A percentile compares a stretch with the other conserved stretches of the same genome.
Evolutionary conservation across 2,888 invertebrate genomes (phyloP).

Genomic region (Pyralis farinalis): DNA sequence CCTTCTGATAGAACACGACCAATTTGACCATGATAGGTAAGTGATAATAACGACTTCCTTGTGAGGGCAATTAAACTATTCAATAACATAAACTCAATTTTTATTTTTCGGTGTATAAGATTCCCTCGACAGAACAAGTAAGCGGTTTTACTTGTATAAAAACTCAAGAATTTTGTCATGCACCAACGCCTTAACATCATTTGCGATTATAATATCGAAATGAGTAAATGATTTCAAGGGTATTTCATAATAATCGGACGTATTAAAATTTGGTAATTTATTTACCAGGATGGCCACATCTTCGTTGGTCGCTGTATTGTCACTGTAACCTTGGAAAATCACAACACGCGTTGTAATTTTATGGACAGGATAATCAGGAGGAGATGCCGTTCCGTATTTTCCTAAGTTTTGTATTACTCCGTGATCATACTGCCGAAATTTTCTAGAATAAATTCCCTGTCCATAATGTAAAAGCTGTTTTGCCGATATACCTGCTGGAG

Average conservation of each 20-base stretch:
- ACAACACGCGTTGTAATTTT: conserved; percentile 1
- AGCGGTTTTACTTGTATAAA: no score
- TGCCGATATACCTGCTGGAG: not conserved
- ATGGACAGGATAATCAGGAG: conserved; percentile 4
- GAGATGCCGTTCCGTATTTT: not conserved
- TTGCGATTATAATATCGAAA: not conserved
- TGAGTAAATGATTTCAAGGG: not conserved
- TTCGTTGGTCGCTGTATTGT: not conserved
- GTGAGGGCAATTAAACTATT: no score
- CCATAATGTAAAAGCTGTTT: not conserved
- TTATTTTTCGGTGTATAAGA: no score
- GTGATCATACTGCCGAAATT: conserved; percentile 1
- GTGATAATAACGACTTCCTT: no score
- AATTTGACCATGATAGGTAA: no score
- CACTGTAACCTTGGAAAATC: not conserved
- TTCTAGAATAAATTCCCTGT: not conserved
- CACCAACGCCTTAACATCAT: not conserved
- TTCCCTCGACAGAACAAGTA: no score
- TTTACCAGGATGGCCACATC: not conserved
- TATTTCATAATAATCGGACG: not conserved
- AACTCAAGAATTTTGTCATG: not conserved
- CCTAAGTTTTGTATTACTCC: not conserved
- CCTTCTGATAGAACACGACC: no score
- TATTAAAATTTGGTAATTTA: not conserved
- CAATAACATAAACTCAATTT: no score